Evolutionary conservation across 2,888 invertebrate species (phyloP).

Genomic region (Hartigia nigra): DNA sequence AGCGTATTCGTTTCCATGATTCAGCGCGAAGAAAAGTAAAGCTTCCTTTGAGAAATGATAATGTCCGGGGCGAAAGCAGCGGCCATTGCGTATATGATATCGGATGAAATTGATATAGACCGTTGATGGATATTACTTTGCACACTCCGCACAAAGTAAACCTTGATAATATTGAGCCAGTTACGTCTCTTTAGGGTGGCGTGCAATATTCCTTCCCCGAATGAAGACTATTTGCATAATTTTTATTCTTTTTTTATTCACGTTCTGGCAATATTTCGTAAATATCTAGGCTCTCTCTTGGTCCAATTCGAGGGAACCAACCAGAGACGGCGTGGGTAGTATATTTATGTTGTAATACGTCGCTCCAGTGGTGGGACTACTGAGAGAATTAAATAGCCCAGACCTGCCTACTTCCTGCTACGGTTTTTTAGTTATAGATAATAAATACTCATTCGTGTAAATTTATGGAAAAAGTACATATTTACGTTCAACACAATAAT

Average conservation of each 20-base stretch:
- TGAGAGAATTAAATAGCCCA: background rate
- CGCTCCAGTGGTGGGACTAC: background rate
- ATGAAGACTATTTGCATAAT: background rate
- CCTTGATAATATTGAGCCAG: background rate
- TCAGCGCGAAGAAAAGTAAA: constrained; percentile 1
- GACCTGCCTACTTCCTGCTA: background rate
- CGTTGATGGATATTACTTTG: constrained; percentile 26
- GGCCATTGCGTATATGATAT: constrained; percentile 30
- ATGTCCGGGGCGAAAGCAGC: constrained; percentile 22
- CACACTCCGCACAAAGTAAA: background rate
- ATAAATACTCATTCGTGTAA: background rate
- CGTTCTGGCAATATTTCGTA: background rate
- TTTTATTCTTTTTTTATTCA: background rate
- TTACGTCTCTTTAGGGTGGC: background rate
- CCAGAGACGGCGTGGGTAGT: background rate
- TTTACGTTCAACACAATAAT: background rate
- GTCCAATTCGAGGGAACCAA: background rate
- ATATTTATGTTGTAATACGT: background rate
- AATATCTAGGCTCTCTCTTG: background rate
- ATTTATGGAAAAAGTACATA: background rate
- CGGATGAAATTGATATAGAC: constrained; percentile 33
- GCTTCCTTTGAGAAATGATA: background rate
- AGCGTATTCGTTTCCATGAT: background rate
- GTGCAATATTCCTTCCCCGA: background rate
- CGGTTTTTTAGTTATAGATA: background rate